These are phyloP conservation scores for Turdus rufiventris DNA, from an alignment of 2,113 vertebrate species.

Conservation along the genomic window DNA sequence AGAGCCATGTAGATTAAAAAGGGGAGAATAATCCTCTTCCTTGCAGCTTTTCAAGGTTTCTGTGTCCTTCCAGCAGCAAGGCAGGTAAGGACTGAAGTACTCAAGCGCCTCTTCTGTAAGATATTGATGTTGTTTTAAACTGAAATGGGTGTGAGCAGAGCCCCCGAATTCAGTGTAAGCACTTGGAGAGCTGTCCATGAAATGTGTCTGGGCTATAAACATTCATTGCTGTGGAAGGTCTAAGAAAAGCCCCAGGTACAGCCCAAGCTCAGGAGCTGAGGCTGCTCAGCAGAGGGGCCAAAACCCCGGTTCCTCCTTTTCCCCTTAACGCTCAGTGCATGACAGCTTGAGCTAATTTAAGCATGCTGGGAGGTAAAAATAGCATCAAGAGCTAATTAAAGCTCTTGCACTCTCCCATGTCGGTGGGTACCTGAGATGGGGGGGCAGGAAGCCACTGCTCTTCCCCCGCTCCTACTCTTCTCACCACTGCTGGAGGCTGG, in stretches of 20 bases:
- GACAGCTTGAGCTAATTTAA: constrained; percentile 41
- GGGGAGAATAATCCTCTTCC: neutral
- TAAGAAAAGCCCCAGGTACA: neutral
- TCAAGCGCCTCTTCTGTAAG: neutral
- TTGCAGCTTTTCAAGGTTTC: neutral
- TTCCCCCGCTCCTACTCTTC: neutral
- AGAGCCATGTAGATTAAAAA: neutral
- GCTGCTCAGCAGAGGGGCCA: neutral
- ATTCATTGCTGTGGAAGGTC: neutral
- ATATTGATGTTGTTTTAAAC: neutral
- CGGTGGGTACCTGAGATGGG: neutral
- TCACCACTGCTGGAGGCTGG: neutral
- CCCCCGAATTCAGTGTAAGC: neutral
- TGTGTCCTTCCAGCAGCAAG: neutral
- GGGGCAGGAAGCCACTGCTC: neutral
- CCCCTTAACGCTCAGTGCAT: neutral
- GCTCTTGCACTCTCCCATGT: neutral
- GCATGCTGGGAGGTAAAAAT: neutral
- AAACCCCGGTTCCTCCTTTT: neutral
- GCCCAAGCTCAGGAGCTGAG: neutral
- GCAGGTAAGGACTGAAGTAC: neutral
- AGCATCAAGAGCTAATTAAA: constrained; percentile 49
- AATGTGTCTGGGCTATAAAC: neutral
- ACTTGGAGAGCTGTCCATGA: neutral
- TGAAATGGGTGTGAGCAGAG: neutral